Conservation (phyloP, 2,888 invertebrate genomes). For the Druceiella hillmani region DNA sequence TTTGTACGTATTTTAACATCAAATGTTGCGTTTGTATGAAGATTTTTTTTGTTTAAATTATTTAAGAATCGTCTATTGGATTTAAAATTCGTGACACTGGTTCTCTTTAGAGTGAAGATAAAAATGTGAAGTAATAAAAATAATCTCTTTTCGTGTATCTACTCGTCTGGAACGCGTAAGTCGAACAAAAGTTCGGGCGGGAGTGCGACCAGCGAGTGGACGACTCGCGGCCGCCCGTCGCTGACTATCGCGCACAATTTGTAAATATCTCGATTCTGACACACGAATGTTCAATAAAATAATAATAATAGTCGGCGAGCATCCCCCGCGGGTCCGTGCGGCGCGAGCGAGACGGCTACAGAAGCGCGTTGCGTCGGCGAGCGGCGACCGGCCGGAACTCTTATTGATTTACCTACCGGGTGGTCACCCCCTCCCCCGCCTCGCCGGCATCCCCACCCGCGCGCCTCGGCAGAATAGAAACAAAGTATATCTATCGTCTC, state of each 20-base stretch:
- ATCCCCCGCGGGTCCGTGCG: constrained; percentile 49
- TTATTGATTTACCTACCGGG: constrained; percentile 17
- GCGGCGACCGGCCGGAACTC: constrained; percentile 30
- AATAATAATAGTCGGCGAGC: constrained; percentile 54
- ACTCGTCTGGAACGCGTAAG: no score
- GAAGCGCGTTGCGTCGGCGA: constrained; percentile 29
- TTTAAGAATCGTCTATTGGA: no score
- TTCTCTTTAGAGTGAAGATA: no score
- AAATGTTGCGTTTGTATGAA: no score
- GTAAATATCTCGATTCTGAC: constrained; percentile 46
- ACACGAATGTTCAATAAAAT: constrained; percentile 51
- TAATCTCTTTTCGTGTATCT: no score
- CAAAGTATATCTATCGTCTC: constrained; percentile 52
- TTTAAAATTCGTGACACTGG: no score
- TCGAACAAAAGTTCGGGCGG: no score
- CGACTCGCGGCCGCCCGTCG: no score
- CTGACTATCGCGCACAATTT: constrained; percentile 29
- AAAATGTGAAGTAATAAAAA: no score
- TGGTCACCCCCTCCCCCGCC: constrained; percentile 36
- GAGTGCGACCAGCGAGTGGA: no score
- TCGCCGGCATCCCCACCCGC: constrained; percentile 24
- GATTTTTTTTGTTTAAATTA: no score
- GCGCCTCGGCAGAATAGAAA: constrained; percentile 22
- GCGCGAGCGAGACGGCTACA: constrained; percentile 28
- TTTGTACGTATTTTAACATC: no score